These are phyloP conservation scores for Thereuonema tuberculata DNA, from an alignment of 1,140 invertebrate genomes.

Conservation along the genomic window DNA sequence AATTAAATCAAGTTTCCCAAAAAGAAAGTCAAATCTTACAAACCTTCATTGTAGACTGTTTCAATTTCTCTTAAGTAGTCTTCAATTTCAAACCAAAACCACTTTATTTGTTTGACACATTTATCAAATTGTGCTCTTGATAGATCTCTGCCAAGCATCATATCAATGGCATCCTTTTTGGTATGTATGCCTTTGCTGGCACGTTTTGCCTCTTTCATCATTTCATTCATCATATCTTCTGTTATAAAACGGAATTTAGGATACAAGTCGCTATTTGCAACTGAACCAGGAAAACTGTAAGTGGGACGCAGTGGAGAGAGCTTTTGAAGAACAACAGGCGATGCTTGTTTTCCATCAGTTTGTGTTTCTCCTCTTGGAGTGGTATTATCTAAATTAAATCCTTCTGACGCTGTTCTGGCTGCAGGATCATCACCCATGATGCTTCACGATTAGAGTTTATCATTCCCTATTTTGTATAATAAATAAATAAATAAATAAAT, in stretches of 20 bases:
- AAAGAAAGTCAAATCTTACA: too few relatives aligned
- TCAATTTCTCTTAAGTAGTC: slow-evolving; percentile 6
- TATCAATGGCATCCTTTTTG: background rate
- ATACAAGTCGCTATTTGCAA: background rate
- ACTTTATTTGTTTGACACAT: slow-evolving; percentile 1
- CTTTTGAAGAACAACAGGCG: background rate
- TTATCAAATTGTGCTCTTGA: background rate
- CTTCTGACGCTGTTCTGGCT: background rate
- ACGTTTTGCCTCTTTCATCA: background rate
- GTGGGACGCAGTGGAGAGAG: background rate
- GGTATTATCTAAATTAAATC: too few relatives aligned
- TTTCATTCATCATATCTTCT: background rate
- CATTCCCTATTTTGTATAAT: too few relatives aligned
- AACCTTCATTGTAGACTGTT: slow-evolving; percentile 6
- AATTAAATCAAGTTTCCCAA: too few relatives aligned
- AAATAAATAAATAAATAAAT: too few relatives aligned
- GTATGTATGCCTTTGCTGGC: background rate
- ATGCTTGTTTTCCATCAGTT: background rate
- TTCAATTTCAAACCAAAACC: slow-evolving; percentile 9
- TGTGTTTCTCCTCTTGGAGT: too few relatives aligned
- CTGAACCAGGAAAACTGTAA: slow-evolving; percentile 4
- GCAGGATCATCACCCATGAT: background rate
- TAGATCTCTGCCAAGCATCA: background rate
- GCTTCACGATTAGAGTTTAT: too few relatives aligned
- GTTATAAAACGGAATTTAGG: background rate